These are phyloP conservation scores for Procavia capensis DNA, from an alignment of 2,113 vertebrate genomes.

Conservation along the genomic window DNA sequence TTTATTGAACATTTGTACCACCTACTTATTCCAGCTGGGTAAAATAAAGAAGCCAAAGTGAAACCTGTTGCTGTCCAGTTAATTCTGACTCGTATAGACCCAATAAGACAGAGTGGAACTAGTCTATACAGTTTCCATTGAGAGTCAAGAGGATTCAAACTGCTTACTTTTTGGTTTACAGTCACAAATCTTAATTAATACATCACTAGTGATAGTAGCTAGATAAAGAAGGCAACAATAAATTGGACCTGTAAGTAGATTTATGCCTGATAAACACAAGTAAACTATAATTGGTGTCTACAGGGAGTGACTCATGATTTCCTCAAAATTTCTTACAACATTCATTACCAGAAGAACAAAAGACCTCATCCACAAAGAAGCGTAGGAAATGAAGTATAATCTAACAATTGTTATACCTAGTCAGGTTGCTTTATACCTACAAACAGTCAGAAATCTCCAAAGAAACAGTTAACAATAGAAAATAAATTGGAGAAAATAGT, in stretches of 20 bases:
- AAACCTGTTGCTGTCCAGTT: too few relatives aligned
- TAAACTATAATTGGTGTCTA: neutral
- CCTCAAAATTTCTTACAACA: neutral
- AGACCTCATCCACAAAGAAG: neutral
- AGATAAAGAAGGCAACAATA: rapidly evolving
- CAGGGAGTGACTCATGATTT: neutral
- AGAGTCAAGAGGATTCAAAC: too few relatives aligned
- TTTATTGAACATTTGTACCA: neutral
- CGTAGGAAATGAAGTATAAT: neutral
- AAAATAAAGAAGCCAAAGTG: neutral
- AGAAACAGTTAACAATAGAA: neutral
- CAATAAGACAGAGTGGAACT: too few relatives aligned
- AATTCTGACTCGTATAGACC: too few relatives aligned
- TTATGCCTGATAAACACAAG: neutral
- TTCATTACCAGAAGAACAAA: neutral
- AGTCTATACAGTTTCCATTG: too few relatives aligned
- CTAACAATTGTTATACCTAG: neutral
- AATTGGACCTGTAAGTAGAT: neutral
- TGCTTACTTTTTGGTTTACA: too few relatives aligned
- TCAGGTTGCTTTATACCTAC: neutral
- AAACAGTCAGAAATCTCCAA: neutral
- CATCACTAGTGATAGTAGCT: too few relatives aligned
- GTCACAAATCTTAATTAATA: too few relatives aligned
- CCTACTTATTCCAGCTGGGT: neutral
- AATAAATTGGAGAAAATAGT: neutral